phyloP scores from a whole-genome alignment of 2,113 vertebrate species.

The Protobothrops flavoviridis region DNA sequence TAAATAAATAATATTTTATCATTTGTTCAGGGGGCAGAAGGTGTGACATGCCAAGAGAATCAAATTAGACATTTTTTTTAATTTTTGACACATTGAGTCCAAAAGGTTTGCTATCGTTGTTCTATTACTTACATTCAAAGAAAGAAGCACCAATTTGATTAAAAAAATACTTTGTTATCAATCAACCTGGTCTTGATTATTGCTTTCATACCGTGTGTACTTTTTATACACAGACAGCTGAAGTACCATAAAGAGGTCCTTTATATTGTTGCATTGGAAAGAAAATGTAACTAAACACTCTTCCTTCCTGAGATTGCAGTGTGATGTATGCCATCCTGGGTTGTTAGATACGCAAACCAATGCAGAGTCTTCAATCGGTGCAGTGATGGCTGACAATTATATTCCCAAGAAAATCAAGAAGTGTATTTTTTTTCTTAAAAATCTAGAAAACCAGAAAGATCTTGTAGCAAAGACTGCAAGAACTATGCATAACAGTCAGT shows the following conservation, averaged over 20 bases:
- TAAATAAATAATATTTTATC: not conserved
- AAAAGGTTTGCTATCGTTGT: not conserved
- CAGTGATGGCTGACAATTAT: not conserved
- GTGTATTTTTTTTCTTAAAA: not conserved
- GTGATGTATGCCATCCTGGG: not conserved
- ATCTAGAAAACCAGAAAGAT: not conserved
- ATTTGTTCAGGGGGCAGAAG: not conserved
- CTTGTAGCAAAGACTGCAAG: not conserved
- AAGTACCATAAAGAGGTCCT: not conserved
- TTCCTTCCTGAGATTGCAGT: not conserved
- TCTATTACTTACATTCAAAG: not conserved
- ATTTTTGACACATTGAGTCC: not conserved
- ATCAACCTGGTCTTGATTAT: not conserved
- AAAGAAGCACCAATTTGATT: not conserved
- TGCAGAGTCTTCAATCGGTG: not conserved
- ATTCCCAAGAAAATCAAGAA: not conserved
- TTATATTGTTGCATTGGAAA: not conserved
- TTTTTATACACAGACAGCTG: not conserved
- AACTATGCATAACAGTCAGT: not conserved
- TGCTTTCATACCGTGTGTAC: not conserved
- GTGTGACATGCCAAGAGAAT: not conserved
- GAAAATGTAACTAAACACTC: not conserved
- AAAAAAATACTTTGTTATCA: not conserved
- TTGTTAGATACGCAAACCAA: not conserved
- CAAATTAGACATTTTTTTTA: not conserved